Conservation (phyloP, 2,888 invertebrate genomes). For the Vanessa cardui region DNA sequence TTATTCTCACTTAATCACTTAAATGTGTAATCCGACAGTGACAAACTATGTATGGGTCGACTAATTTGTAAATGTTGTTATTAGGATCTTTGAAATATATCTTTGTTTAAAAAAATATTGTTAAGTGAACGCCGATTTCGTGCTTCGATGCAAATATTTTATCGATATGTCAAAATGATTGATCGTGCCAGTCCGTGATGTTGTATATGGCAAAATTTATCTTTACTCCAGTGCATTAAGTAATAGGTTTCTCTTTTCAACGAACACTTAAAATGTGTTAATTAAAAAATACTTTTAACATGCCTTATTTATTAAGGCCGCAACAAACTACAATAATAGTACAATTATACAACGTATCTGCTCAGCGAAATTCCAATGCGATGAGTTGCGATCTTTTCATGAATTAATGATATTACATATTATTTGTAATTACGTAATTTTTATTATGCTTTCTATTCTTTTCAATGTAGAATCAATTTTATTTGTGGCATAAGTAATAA, state of each 20-base stretch:
- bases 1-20: not conserved
- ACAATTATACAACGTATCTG: slow-evolving; percentile 3
- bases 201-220: not conserved
- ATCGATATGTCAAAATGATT: slow-evolving; percentile 9
- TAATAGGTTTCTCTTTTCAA: slow-evolving; percentile 18
- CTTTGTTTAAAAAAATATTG: too few species aligned
- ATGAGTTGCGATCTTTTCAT: not conserved
- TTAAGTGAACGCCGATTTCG: not conserved
- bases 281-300: slow-evolving; percentile 5
- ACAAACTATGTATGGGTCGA: not conserved
- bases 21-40: not conserved
- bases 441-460: not conserved
- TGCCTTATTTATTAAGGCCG: slow-evolving; percentile 1
- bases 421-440: not conserved
- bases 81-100: not conserved
- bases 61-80: not conserved
- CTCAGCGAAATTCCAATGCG: not conserved
- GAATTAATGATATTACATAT: not conserved
- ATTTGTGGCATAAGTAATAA: not conserved
- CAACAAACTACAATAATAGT: slow-evolving; percentile 12
- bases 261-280: not conserved
- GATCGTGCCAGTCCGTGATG: not conserved
- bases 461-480: too few species aligned
- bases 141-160: not conserved
- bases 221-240: not conserved